Percentiles rank a stretch among this genome's conserved stretches.
Conservation (phyloP, 2,797 vertebrate genomes). For the Silurus aristotelis region DNA sequence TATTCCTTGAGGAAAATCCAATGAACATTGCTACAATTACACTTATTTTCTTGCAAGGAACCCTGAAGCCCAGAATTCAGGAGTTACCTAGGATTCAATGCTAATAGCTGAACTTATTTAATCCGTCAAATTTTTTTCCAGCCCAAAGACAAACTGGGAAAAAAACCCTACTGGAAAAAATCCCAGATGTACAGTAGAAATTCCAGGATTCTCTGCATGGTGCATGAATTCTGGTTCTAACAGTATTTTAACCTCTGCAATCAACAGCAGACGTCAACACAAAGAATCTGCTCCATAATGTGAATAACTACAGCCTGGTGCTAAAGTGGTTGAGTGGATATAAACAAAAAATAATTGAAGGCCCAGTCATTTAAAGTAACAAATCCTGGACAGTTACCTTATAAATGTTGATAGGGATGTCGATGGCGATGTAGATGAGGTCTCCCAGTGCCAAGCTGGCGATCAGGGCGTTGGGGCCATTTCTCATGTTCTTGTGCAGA, state of each 20-base stretch:
- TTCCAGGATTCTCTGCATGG: background rate
- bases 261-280: background rate
- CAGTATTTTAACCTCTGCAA: background rate
- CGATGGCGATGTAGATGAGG: constrained; percentile 92
- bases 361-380: background rate
- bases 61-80: background rate
- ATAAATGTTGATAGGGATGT: constrained; percentile 82
- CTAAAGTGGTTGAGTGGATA: background rate
- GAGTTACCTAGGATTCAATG: background rate
- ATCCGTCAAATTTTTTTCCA: background rate
- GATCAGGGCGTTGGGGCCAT: constrained; percentile 92
- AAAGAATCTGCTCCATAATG: background rate
- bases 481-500: constrained; percentile 94
- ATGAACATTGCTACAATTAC: background rate
- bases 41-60: background rate
- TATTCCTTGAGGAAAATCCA: background rate
- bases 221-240: background rate
- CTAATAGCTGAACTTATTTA: background rate
- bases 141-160: background rate
- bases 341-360: background rate
- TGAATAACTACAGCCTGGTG: background rate
- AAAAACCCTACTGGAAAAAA: background rate
- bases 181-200: background rate
- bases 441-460: constrained; percentile 94
- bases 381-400: constrained; percentile 37